A percentile compares a stretch with the other conserved stretches of the same genome.
Conservation (phyloP, 2,113 vertebrate species). For the Misgurnus mizolepis region DNA sequence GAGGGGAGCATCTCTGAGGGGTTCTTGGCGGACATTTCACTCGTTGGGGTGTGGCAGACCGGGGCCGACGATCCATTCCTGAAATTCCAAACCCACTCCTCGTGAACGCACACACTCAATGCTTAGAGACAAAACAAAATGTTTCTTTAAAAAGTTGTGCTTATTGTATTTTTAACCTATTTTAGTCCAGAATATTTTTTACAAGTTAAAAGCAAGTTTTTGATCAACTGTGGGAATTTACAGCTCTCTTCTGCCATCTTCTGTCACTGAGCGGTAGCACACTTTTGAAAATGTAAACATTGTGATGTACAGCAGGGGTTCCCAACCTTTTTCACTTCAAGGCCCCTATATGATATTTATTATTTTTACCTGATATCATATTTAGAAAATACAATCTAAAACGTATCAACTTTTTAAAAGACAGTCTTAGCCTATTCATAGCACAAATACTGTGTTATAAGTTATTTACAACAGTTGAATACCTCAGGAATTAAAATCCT, state of each 20-base stretch:
- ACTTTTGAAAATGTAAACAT: background rate
- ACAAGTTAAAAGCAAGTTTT: background rate
- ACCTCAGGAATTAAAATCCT: too few relatives aligned
- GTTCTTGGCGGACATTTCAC: constrained; percentile 54
- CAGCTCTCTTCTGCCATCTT: constrained; percentile 67
- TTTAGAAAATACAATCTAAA: too few relatives aligned
- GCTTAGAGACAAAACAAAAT: background rate
- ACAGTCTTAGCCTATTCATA: too few relatives aligned
- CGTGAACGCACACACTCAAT: background rate
- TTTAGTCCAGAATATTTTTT: background rate
- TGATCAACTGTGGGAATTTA: background rate
- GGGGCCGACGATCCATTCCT: constrained; percentile 62
- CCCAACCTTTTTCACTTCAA: too few relatives aligned
- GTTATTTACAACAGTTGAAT: too few relatives aligned
- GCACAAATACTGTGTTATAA: too few relatives aligned
- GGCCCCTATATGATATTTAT: too few relatives aligned
- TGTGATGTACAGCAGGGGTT: too few relatives aligned
- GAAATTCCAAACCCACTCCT: constrained; percentile 62
- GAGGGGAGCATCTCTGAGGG: constrained; percentile 52
- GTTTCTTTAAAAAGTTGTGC: background rate
- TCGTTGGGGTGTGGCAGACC: constrained; percentile 44
- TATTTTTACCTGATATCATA: too few relatives aligned
- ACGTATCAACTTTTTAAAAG: too few relatives aligned
- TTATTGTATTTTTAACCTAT: background rate
- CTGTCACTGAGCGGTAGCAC: background rate